Base-by-base conservation (phyloP, 2,797 vertebrate genomes). In the Ciconia nigra region DNA sequence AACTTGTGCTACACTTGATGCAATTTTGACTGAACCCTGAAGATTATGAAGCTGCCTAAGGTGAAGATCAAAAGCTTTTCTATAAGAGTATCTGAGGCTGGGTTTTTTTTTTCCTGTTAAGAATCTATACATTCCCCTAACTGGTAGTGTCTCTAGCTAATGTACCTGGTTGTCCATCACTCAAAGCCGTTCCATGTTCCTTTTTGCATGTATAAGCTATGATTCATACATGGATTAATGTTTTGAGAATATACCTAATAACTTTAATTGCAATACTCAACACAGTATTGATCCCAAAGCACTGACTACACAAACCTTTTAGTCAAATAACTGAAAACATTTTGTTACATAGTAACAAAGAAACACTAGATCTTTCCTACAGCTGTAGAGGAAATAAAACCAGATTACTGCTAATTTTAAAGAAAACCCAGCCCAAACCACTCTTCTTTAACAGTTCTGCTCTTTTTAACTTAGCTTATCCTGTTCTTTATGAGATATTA, bases 401-500 rank as follows among this genome's bases (percentile, higher is more conserved):
- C 5, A 69, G 15, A 59, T 52, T 58, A 58, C 18, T 39, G 20
- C 13, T 54, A 51, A 44, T 49, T 71, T 44, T n/a, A 69, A 71
- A 88, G 25, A 93, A 83, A 57, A 0, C 0, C 5, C 33, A 42
- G 7, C 11, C 22, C 41, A 8, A 77, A 71, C 17, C 35, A 63
- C 26, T 20, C 31, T 39, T 73, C 42, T 71, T 66, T 42, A 35
- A 58, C 17, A 46, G 33, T 19, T 92, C 39, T 69, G 41, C 26
- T 55, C 15, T 80, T 80, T 73, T 51, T 13, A 61, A 37, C 25
- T 51, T 55, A 14, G 15, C 15, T 74, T 76, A 73, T 7, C 12
- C 41, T 1, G 0, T 46, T 67, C 16, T 83, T 92, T 17, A 20
- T 1, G 9, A 37, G 9, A 28, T 11, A 49, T 0, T 39, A n/a